Evolutionary conservation across 2,888 invertebrate species (phyloP).

Genomic region (Chrysolina americana): DNA sequence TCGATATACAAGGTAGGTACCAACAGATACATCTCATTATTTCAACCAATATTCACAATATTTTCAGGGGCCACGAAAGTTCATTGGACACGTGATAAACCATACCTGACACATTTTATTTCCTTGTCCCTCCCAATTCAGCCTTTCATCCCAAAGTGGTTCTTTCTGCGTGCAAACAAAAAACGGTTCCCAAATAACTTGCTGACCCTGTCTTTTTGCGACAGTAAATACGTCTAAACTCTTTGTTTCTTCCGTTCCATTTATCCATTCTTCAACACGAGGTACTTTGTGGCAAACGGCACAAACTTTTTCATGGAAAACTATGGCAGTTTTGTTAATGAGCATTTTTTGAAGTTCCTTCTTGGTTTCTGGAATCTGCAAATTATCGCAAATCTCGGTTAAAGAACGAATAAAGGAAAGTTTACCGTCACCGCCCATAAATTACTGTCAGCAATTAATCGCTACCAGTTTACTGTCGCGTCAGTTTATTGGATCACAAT

Average conservation of each 20-base stretch:
- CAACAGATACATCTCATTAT: too few relatives aligned
- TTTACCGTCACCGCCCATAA: too few relatives aligned
- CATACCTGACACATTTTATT: constrained; percentile 60
- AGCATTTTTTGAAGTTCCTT: constrained; percentile 55
- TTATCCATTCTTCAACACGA: constrained; percentile 55
- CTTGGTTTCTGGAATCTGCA: constrained; percentile 59
- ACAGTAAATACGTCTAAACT: constrained; percentile 56
- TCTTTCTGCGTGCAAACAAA: constrained; percentile 62
- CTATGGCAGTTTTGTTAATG: constrained; percentile 55
- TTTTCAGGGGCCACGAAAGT: neutral
- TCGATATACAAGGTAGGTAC: too few relatives aligned
- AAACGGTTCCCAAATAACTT: constrained; percentile 62
- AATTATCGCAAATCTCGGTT: neutral
- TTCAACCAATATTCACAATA: too few relatives aligned
- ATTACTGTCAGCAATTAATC: too few relatives aligned
- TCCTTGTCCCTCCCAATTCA: constrained; percentile 63
- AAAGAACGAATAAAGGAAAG: too few relatives aligned
- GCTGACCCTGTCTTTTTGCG: constrained; percentile 54
- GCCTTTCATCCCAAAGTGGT: constrained; percentile 62
- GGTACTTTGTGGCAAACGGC: constrained; percentile 52
- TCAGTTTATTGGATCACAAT: too few relatives aligned
- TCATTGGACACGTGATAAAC: neutral
- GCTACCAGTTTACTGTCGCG: too few relatives aligned
- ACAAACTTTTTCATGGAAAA: constrained; percentile 59
- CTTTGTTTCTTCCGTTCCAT: constrained; percentile 46